Evolutionary conservation across 2,888 invertebrate species (phyloP), one percentile per base, ranked within the genome.

Genomic region (Formica aserva): DNA sequence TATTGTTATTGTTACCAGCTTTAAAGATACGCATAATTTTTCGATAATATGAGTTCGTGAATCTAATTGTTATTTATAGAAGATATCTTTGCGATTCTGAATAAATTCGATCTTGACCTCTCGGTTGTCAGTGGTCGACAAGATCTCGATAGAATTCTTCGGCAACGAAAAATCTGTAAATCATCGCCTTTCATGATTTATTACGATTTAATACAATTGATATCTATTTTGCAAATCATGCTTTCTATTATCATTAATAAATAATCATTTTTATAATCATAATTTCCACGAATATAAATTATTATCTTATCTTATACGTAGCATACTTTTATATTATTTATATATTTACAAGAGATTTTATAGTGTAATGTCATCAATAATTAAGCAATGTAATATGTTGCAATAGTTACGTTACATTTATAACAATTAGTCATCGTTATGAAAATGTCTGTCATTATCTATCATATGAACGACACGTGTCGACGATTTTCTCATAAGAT

Each of bases 81-180:
- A 77, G 26, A 76, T 57, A 41, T 77, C 18, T 65, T 15, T 63
- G 60, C 32, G 29, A 77, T 57, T 41, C 55, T 29, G 41, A 67
- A 8, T 41, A 32, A 77, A 77, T 38, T 57, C 26, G 5, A 9
- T 35, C 18, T 52, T 38, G 29, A 57, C 13, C 45, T 48, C 0
- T 48, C 29, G 48, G 32, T 18, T 26, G 5, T 18, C 15, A 45
- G 18, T 3, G 22, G 18, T 52, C 48, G 8, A 52, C 8, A 6
- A 6, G 22, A 41, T 74, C 52, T 69, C n/a, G 69, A 72, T 38
- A 29, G 13, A 63, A n/a, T 55, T 5, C 15, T 18, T 18, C 38
- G 11, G 4, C 18, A 8, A 38, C 11, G 8, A 62, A 45, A 74
- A 45, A 41, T 74, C n/a, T 1, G 8, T 1, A 32, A 41, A 74